These are phyloP conservation scores for Cantharis nigra DNA, from an alignment of 2,888 invertebrate genomes.

Conservation along the genomic window DNA sequence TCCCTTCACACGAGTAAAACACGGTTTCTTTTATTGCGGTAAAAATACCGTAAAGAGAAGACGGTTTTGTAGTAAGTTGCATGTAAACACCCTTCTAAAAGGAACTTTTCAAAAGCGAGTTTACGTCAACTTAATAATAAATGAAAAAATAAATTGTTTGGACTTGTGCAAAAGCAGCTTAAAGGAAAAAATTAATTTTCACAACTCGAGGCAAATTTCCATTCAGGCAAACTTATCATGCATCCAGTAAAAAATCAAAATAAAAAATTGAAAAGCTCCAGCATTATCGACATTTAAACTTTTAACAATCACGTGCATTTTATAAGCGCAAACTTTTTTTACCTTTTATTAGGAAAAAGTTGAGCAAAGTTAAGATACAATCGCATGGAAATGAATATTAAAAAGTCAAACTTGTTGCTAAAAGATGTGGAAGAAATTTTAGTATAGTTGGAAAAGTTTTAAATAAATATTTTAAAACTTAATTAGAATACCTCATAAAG, in stretches of 20 bases:
- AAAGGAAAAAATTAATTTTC: neutral
- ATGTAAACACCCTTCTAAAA: constrained; percentile 6
- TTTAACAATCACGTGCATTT: neutral
- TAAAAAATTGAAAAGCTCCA: neutral
- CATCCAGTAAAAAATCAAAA: neutral
- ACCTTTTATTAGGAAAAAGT: neutral
- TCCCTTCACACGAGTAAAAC: constrained; percentile 34
- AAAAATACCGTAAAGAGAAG: constrained; percentile 10
- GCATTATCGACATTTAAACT: neutral
- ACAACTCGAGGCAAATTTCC: neutral
- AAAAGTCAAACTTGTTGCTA: constrained; percentile 21
- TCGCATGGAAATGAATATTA: constrained; percentile 17
- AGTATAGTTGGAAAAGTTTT: constrained; percentile 1
- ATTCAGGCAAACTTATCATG: neutral
- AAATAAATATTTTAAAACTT: constrained; percentile 26
- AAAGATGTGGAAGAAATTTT: constrained; percentile 9
- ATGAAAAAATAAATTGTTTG: constrained; percentile 2
- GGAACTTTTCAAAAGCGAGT: neutral
- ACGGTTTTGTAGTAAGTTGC: constrained; percentile 12
- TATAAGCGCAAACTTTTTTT: neutral
- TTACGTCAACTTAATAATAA: neutral
- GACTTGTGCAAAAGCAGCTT: neutral
- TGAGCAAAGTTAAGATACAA: neutral
- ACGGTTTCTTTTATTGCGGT: constrained; percentile 20
- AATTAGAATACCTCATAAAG: constrained; percentile 14